Percentiles rank a stretch among this genome's conserved stretches.
phyloP scores from a whole-genome alignment of 2,113 vertebrate genomes.

The Myodes glareolus region DNA sequence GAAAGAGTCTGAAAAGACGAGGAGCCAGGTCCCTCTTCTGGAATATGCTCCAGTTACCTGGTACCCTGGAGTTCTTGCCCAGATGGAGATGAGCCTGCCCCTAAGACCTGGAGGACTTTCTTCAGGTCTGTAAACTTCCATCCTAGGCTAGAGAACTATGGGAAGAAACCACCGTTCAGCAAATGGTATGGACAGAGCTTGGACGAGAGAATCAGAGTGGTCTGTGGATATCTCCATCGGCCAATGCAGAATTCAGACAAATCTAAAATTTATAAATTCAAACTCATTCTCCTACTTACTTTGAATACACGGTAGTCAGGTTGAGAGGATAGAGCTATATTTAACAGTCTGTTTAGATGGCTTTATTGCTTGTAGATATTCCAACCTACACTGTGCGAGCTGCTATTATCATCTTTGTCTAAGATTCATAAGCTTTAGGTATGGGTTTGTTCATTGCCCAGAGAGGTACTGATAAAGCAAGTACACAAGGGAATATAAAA shows the following conservation, averaged over 20 bases:
- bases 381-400: background rate
- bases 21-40: background rate
- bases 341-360: background rate
- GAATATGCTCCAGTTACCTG: background rate
- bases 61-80: background rate
- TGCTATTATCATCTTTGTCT: background rate
- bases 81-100: background rate
- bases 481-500: conserved; percentile 36
- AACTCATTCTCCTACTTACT: background rate
- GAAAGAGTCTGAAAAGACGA: background rate
- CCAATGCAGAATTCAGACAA: conserved; percentile 17
- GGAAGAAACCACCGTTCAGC: background rate
- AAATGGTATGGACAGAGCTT: background rate
- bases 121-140: background rate
- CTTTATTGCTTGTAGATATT: conserved; percentile 7
- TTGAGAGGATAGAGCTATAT: background rate
- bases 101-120: background rate
- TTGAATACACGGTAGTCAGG: conserved; percentile 1
- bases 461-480: conserved; percentile 22
- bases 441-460: background rate
- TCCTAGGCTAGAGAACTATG: background rate
- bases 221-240: background rate
- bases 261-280: conserved; percentile 15
- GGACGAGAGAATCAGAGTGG: conserved; percentile 20
- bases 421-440: background rate